Evolutionary conservation across 2,113 vertebrate species (phyloP).

Genomic region (Spea multiplicata): DNA sequence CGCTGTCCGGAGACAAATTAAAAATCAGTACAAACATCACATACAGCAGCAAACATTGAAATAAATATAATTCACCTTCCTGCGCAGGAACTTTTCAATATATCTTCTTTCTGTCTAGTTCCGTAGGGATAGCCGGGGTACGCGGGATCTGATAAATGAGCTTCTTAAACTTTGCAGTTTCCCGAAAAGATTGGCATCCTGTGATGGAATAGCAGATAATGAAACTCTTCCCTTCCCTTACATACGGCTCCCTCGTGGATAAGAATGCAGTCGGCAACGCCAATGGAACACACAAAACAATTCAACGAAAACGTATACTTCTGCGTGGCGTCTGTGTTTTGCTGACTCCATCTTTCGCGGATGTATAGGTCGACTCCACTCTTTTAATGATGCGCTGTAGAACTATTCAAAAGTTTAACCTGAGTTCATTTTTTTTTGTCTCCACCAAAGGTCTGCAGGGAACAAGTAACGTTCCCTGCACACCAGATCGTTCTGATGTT

Average conservation of each 20-base stretch:
- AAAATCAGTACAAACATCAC: too few relatives aligned
- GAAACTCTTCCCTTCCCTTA: slow-evolving; percentile 77
- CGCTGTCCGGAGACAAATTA: too few relatives aligned
- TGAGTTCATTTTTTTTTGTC: neutral
- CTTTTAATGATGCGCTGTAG: slow-evolving; percentile 18
- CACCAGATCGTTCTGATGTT: too few relatives aligned
- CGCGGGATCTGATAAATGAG: slow-evolving; percentile 78
- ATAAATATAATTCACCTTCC: slow-evolving; percentile 53
- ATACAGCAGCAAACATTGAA: neutral
- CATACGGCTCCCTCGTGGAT: slow-evolving; percentile 81
- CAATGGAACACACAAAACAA: slow-evolving; percentile 24
- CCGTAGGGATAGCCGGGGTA: slow-evolving; percentile 74
- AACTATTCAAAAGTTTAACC: slow-evolving; percentile 22
- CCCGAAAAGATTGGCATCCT: slow-evolving; percentile 77
- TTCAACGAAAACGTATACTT: slow-evolving; percentile 37
- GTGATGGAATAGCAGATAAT: slow-evolving; percentile 81
- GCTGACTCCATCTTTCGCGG: slow-evolving; percentile 16
- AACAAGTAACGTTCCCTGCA: neutral
- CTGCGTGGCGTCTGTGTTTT: neutral
- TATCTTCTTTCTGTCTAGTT: slow-evolving; percentile 79
- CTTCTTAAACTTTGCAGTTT: slow-evolving; percentile 79
- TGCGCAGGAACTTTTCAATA: slow-evolving; percentile 64
- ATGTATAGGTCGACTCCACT: neutral
- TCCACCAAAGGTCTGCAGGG: neutral
- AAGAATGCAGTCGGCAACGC: slow-evolving; percentile 75